Percentiles rank a stretch among this genome's conserved stretches.
These are phyloP conservation scores for Hydra vulgaris DNA, from an alignment of 30 jellyfish, hydroid and myxozoan genomes.

Conservation along the genomic window DNA sequence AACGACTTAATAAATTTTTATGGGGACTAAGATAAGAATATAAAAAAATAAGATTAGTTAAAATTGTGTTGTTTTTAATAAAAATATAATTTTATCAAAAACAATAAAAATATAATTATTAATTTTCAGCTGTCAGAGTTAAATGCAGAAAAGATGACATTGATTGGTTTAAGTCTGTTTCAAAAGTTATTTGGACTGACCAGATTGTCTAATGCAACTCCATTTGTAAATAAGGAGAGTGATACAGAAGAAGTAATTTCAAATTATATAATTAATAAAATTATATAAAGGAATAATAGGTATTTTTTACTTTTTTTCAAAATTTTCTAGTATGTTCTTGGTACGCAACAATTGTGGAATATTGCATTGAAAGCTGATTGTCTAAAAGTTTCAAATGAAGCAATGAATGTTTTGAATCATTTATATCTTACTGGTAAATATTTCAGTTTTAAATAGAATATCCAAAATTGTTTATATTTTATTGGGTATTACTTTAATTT, in stretches of 20 bases:
- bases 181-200: conserved; percentile 77
- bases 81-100: too few relatives aligned
- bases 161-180: conserved; percentile 77
- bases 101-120: not conserved
- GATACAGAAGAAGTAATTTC: conserved; percentile 52
- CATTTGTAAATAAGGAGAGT: conserved; percentile 55
- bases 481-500: not conserved
- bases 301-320: not conserved
- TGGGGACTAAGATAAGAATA: not conserved
- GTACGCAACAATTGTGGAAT: conserved; percentile 86
- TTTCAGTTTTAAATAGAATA: not conserved
- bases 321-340: conserved; percentile 51
- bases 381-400: conserved; percentile 82
- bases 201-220: conserved; percentile 93
- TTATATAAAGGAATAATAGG: not conserved
- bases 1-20: too few relatives aligned
- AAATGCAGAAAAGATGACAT: conserved; percentile 74
- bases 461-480: not conserved
- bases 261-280: not conserved
- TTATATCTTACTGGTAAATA: conserved; percentile 58
- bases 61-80: not conserved
- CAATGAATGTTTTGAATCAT: conserved; percentile 80
- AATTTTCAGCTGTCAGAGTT: conserved; percentile 61
- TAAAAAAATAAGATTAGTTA: not conserved
- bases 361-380: conserved; percentile 84